Percentiles rank a stretch among this genome's conserved stretches.
Conservation (phyloP, 2,888 invertebrate species). For the Tenthredo scrophulariae region DNA sequence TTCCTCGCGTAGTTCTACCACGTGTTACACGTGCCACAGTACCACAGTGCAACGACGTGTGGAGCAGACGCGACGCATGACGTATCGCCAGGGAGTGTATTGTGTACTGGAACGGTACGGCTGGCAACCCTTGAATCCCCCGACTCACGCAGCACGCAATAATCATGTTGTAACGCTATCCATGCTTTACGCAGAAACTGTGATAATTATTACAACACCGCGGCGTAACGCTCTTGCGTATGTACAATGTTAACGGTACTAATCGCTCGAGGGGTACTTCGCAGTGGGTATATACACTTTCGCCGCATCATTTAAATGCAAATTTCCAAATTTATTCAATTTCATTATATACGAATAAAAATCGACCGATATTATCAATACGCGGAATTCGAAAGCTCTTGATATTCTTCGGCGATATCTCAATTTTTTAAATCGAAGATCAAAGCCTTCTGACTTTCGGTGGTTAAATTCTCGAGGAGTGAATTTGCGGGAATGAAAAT, state of each 20-base stretch:
- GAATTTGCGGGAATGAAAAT: conserved; percentile 36
- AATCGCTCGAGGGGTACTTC: conserved; percentile 36
- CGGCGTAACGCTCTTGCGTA: not conserved
- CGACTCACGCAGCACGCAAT: conserved; percentile 59
- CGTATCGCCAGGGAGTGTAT: conserved; percentile 73
- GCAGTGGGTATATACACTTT: not conserved
- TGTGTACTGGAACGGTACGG: conserved; percentile 63
- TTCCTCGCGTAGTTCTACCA: conserved; percentile 36
- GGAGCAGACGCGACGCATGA: conserved; percentile 73
- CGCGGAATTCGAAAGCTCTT: not conserved
- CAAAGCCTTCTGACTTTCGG: not conserved
- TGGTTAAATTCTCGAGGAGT: not conserved
- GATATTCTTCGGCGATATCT: not conserved
- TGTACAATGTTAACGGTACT: not conserved
- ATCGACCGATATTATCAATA: too few species aligned
- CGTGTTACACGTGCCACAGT: conserved; percentile 50
- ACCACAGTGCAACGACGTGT: conserved; percentile 61
- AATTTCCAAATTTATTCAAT: not conserved
- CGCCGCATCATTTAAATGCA: not conserved
- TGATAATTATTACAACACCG: conserved; percentile 56
- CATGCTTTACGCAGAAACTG: conserved; percentile 57
- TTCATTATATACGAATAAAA: not conserved
- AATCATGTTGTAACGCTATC: conserved; percentile 63
- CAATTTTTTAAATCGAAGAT: not conserved
- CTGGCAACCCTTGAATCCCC: conserved; percentile 52